Evolutionary conservation across 2,888 invertebrate species (phyloP), one percentile per base, ranked within the genome.

Genomic region (Hololepta plana): DNA sequence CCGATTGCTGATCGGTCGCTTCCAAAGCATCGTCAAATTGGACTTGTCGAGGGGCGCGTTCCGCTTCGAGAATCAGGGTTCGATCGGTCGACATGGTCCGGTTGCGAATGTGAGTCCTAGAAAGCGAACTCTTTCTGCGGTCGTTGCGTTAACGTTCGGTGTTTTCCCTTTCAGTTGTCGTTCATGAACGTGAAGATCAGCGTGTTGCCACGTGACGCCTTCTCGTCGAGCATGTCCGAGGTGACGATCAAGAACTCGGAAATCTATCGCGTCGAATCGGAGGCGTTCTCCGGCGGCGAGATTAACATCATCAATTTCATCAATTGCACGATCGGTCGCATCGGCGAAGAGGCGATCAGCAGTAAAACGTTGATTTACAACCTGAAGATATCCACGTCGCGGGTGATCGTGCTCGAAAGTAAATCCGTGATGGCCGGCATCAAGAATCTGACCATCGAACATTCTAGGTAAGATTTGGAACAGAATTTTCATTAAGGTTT

Each of bases 241-340:
- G 58, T 74, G 16, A 53, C 56, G 15, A 53, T 74, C 49, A 57
- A 60, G 32, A 53, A 62, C 37, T 58, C 63, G 23, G 54, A 56
- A 37, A 64, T 73, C 8, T 56, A 59, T 17, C 55, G 58, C 6
- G 62, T 79, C 22, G 56, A 61, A 11, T 52, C 59, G 17, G 64
- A 67, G 24, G 75, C 77, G 1, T 77, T 80, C 43, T 63, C 64
- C 26, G 70, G 74, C 2, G 64, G 67, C 39, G 64, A 64, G 20
- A 68, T 76, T 40, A 62, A 65, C 35, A 57, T 63, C 24, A 63
- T 80, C 5, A 54, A 55, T 37, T 63, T 74, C 10, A 58, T 62
- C 32, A 70, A 73, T 46, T 65, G 69, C 22, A 60, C 65, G 6
- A 60, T 77, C 30, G 50, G 60, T 26, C 50, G 56, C 15, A 62